phyloP scores from a whole-genome alignment of 2,888 invertebrate genomes.

The Drosophila birchii region DNA sequence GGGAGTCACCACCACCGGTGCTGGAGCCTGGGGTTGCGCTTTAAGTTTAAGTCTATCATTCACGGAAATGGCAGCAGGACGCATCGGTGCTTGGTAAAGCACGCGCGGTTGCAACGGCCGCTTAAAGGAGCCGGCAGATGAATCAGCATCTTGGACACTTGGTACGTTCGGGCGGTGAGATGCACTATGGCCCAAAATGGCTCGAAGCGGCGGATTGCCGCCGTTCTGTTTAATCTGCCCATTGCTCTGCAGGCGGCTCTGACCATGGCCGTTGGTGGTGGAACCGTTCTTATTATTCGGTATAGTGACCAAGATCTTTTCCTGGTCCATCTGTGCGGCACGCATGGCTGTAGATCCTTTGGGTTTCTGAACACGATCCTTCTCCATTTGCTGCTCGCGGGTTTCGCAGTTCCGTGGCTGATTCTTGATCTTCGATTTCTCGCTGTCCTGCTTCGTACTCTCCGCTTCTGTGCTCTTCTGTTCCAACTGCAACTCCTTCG shows the following conservation, averaged over 20 bases:
- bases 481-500: slow-evolving; percentile 6
- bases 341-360: slow-evolving; percentile 1
- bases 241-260: slow-evolving; percentile 27
- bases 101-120: slow-evolving; percentile 41
- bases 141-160: neutral
- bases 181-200: slow-evolving; percentile 62
- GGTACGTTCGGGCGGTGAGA: slow-evolving; percentile 33
- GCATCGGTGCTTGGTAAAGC: slow-evolving; percentile 7
- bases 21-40: slow-evolving; percentile 37
- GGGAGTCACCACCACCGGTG: slow-evolving; percentile 26
- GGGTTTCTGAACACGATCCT: neutral
- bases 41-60: slow-evolving; percentile 63
- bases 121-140: neutral
- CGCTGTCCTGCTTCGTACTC: neutral
- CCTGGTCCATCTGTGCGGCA: slow-evolving; percentile 9
- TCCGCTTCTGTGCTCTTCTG: slow-evolving; percentile 7
- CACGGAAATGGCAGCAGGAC: slow-evolving; percentile 52
- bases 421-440: neutral
- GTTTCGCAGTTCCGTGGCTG: neutral
- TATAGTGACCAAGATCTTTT: slow-evolving; percentile 34
- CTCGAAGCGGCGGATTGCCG: slow-evolving; percentile 55
- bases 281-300: slow-evolving; percentile 15
- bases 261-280: slow-evolving; percentile 47
- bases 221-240: slow-evolving; percentile 17
- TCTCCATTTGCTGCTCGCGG: neutral